Evolutionary conservation across 2,888 invertebrate genomes (phyloP).

Genomic region (Napeogenes inachia): DNA sequence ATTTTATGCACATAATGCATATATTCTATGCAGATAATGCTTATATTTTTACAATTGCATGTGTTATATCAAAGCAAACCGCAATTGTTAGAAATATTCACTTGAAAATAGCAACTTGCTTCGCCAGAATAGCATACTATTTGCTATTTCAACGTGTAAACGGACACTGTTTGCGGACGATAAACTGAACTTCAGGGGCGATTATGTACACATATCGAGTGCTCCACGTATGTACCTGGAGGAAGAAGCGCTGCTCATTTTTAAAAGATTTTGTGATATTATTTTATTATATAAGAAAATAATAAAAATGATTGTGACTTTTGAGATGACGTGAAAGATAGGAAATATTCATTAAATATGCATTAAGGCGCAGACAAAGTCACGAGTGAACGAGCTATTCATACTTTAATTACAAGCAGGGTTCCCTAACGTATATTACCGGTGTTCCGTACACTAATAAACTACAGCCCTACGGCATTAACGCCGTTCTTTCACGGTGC

Average conservation of each 20-base stretch:
- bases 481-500: conserved; percentile 16
- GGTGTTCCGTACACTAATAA: conserved; percentile 24
- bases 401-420: conserved; percentile 20
- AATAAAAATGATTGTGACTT: not conserved
- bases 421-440: conserved; percentile 11
- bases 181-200: conserved; percentile 4
- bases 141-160: conserved; percentile 6
- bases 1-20: no score
- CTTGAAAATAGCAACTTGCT: conserved; percentile 6
- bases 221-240: not conserved
- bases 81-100: conserved; percentile 4
- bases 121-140: not conserved
- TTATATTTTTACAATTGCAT: not conserved
- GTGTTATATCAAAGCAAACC: not conserved
- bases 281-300: not conserved
- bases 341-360: not conserved
- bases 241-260: not conserved
- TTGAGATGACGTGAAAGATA: not conserved
- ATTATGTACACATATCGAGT: conserved; percentile 4
- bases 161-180: conserved; percentile 6
- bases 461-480: conserved; percentile 20
- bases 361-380: not conserved
- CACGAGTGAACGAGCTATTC: conserved; percentile 11
- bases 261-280: not conserved
- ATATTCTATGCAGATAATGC: not conserved